Conservation (phyloP, 2,888 invertebrate species). For the Microctonus aethiopoides region DNA sequence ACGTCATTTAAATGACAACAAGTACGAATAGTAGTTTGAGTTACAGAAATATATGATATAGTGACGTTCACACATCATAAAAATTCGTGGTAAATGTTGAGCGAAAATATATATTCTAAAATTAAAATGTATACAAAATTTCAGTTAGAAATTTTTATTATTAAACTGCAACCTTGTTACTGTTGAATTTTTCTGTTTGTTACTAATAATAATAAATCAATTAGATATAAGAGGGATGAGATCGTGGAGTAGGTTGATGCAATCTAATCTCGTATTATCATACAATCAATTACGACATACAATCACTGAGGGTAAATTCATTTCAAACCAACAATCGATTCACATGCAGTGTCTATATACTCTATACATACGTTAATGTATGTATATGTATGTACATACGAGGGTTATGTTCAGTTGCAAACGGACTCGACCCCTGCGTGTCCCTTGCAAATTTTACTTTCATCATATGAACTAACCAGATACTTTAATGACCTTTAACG, state of each 20-base stretch:
- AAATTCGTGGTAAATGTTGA: constrained; percentile 39
- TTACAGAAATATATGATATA: constrained; percentile 58
- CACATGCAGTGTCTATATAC: neutral
- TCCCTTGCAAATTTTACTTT: constrained; percentile 27
- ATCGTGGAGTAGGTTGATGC: neutral
- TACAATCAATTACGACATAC: neutral
- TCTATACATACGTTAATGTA: too few relatives aligned
- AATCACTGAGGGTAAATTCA: constrained; percentile 10
- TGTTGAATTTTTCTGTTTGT: too few relatives aligned
- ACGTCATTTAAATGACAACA: constrained; percentile 49
- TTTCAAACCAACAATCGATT: neutral
- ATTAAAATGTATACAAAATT: constrained; percentile 8
- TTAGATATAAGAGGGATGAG: neutral
- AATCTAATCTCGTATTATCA: neutral
- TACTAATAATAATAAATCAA: too few relatives aligned
- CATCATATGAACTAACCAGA: constrained; percentile 56
- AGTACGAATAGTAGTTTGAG: constrained; percentile 30
- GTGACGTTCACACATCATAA: constrained; percentile 54
- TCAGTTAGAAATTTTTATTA: too few relatives aligned
- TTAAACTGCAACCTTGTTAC: too few relatives aligned
- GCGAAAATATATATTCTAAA: constrained; percentile 38
- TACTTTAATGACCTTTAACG: constrained; percentile 66
- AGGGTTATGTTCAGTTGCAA: constrained; percentile 17
- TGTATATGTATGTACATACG: neutral
- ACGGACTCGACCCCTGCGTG: constrained; percentile 34